Evolutionary conservation across 1,140 invertebrate species (phyloP), one percentile per base, ranked within the genome.

Genomic region (Oppia nitens): DNA sequence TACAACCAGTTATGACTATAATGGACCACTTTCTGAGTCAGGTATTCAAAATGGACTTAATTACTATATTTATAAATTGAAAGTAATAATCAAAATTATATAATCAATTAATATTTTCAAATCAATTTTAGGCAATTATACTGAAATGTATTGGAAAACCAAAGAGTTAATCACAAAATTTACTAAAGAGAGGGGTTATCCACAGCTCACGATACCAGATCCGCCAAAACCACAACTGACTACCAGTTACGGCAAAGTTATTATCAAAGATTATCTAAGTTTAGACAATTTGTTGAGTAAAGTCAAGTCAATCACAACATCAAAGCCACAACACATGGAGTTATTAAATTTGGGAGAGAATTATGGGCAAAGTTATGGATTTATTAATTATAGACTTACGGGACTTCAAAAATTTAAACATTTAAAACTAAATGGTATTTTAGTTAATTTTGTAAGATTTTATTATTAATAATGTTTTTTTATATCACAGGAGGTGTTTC

Each of bases 1-100:
- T 4, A 68, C 70, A 2, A 77, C 76, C 2, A 73, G 70, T 53
- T 77, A 77, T 64, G 76, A 77, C 62, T 77, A 75, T 62, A 73
- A 75, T 63, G 49, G 6, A 51, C 49, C 49, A 6, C 49, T 28
- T 51, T 4, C 6, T 51, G 27, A 51, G 49, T 24, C 49, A 51
- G 49, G 21, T 51, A 9, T 51, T 6, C 49, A 51, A 9, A 9
- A 51, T 9, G 49, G 14, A 14, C 14, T 14, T 47, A 14, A 47
- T 14, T n/a, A 47, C n/a, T 51, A 28, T 9, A 40, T 9, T 9
- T 40, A 40, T 9, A 40, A 9, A 9, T 40, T 40, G 32, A 40
- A 40, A 40, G 17, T 40, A 9, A 17, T 40, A 40, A 9, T 40
- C 32, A 40, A 40, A 6, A 6, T 40, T 6, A 40, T 6, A 9